phyloP scores from a whole-genome alignment of 2,888 invertebrate genomes.

The Mactromeris polynyma region DNA sequence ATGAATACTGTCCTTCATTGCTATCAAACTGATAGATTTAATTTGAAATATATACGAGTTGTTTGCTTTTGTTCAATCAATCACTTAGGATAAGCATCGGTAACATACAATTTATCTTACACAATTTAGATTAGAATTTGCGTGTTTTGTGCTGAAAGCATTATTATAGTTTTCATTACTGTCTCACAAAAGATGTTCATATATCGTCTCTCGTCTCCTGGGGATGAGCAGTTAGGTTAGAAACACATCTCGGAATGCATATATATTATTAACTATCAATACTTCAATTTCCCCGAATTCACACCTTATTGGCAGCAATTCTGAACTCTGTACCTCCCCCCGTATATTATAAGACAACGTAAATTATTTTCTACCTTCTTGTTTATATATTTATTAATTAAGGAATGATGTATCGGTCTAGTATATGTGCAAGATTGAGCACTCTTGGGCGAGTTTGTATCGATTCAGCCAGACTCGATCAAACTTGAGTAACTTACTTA shows the following conservation, averaged over 20 bases:
- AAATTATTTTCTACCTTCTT: not conserved
- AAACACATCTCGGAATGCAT: not conserved
- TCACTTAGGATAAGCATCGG: not conserved
- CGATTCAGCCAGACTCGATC: not conserved
- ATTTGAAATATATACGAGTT: slow-evolving; percentile 4
- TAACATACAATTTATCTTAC: not conserved
- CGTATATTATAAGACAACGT: not conserved
- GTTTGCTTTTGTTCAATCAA: slow-evolving; percentile 3
- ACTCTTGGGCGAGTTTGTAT: not conserved
- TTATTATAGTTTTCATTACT: not conserved
- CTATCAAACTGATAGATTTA: not conserved
- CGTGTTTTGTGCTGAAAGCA: not conserved
- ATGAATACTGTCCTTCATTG: not conserved
- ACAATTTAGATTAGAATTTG: not conserved
- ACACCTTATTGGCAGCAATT: not conserved
- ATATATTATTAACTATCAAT: not conserved
- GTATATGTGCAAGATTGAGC: not conserved
- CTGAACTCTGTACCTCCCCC: not conserved
- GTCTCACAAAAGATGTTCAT: not conserved
- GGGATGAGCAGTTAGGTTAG: not conserved
- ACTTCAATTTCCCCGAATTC: not conserved
- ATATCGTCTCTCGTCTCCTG: not conserved
- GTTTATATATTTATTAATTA: not conserved
- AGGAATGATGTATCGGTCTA: not conserved
- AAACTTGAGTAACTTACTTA: not conserved